phyloP scores from a whole-genome alignment of 2,797 vertebrate genomes.

The Coilia nasus region DNA sequence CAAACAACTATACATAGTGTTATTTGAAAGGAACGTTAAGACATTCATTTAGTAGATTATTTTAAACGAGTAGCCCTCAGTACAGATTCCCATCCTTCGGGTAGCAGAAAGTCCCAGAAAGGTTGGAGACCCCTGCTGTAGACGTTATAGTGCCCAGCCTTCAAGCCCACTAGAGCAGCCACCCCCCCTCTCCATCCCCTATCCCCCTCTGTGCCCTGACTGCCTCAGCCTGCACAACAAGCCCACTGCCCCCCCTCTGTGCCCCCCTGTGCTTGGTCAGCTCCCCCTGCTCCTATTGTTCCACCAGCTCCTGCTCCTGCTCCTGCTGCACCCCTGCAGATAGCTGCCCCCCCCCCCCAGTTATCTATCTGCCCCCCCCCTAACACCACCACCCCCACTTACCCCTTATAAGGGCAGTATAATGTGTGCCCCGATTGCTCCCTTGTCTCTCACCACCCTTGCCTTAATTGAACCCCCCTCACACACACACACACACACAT shows the following conservation, averaged over 20 bases:
- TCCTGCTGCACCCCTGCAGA: background rate
- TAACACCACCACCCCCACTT: no score
- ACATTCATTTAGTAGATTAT: no score
- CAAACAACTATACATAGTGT: no score
- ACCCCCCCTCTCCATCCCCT: background rate
- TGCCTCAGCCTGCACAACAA: background rate
- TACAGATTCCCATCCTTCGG: no score
- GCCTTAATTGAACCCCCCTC: background rate
- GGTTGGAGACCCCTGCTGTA: no score
- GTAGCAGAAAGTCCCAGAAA: no score
- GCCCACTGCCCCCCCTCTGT: background rate
- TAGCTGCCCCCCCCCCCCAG: background rate
- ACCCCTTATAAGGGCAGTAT: background rate
- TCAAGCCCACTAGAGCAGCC: no score
- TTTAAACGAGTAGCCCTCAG: no score
- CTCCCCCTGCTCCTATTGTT: background rate
- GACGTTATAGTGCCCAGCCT: no score
- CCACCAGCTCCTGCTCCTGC: background rate
- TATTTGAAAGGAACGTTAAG: no score
- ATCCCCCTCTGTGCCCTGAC: background rate
- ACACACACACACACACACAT: no score
- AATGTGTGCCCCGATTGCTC: background rate
- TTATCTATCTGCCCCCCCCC: background rate
- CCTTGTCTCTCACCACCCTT: background rate
- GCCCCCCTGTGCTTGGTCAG: conserved; percentile 8